Evolutionary conservation across 2,797 vertebrate genomes (phyloP).

Genomic region (Smutsia gigantea): DNA sequence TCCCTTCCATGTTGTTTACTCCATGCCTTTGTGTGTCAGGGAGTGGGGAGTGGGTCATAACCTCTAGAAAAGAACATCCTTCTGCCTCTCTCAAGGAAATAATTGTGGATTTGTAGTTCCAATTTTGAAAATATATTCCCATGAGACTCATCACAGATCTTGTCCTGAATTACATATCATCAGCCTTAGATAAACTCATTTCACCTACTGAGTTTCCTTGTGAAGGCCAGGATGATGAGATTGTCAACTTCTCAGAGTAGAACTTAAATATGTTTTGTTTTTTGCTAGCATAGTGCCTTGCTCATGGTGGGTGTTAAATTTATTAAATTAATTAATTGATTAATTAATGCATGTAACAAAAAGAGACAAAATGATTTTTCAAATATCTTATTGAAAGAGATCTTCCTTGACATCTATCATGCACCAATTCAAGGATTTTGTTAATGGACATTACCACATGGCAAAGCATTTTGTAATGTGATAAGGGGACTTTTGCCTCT

Average conservation of each 20-base stretch:
- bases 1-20: neutral
- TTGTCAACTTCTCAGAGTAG: neutral
- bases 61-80: neutral
- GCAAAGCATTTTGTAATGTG: constrained; percentile 74
- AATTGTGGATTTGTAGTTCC: neutral
- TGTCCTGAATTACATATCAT: neutral
- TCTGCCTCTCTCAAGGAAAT: neutral
- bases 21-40: neutral
- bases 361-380: constrained; percentile 34
- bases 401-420: constrained; percentile 42
- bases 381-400: constrained; percentile 24
- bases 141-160: neutral
- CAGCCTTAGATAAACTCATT: neutral
- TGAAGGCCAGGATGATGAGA: neutral
- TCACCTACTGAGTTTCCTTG: neutral
- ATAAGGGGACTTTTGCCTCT: constrained; percentile 79
- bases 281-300: neutral
- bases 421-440: constrained; percentile 67
- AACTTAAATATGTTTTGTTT: neutral
- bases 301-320: neutral
- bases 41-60: neutral
- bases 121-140: neutral
- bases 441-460: constrained; percentile 73
- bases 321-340: neutral
- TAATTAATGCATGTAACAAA: constrained; percentile 2